Conservation (phyloP, 2,888 invertebrate genomes). For the Ischnus inquisitorius region DNA sequence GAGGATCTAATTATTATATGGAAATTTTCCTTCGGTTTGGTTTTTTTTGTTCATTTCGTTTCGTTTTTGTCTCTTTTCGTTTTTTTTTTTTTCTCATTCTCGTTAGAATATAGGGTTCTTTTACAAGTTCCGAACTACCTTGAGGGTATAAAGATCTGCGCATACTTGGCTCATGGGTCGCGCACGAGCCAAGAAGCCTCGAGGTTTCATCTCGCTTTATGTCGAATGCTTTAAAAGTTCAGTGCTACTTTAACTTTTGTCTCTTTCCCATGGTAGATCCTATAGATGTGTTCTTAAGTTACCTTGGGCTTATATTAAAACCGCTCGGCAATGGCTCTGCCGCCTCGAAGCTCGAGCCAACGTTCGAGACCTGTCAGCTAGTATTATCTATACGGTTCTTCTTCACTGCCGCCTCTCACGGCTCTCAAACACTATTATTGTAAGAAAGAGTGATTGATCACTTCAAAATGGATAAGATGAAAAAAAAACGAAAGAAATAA, state of each 20-base stretch:
- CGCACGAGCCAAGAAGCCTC: slow-evolving; percentile 46
- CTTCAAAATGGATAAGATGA: slow-evolving; percentile 12
- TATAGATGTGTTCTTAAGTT: slow-evolving; percentile 60
- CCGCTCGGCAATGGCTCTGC: slow-evolving; percentile 39
- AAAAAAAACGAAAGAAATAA: neutral
- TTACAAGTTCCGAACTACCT: slow-evolving; percentile 78
- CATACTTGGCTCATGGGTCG: slow-evolving; percentile 28
- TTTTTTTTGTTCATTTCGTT: slow-evolving; percentile 46
- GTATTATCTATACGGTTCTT: slow-evolving; percentile 22
- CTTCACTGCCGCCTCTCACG: neutral
- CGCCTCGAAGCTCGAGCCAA: slow-evolving; percentile 16
- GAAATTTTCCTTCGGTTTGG: slow-evolving; percentile 76
- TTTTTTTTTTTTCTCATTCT: slow-evolving; percentile 53
- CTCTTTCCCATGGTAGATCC: slow-evolving; percentile 64
- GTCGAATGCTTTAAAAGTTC: slow-evolving; percentile 81
- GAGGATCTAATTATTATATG: slow-evolving; percentile 82
- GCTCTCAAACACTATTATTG: slow-evolving; percentile 12
- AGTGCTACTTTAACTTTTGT: slow-evolving; percentile 78
- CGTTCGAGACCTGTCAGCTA: slow-evolving; percentile 19
- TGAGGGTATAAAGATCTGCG: slow-evolving; percentile 50
- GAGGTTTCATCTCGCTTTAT: slow-evolving; percentile 75
- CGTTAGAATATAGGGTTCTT: slow-evolving; percentile 75
- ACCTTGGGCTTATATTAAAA: slow-evolving; percentile 60
- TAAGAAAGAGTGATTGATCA: slow-evolving; percentile 43
- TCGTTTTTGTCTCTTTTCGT: slow-evolving; percentile 69